Evolutionary conservation across 2,888 invertebrate species (phyloP).

Genomic region (Lypha dubia): DNA sequence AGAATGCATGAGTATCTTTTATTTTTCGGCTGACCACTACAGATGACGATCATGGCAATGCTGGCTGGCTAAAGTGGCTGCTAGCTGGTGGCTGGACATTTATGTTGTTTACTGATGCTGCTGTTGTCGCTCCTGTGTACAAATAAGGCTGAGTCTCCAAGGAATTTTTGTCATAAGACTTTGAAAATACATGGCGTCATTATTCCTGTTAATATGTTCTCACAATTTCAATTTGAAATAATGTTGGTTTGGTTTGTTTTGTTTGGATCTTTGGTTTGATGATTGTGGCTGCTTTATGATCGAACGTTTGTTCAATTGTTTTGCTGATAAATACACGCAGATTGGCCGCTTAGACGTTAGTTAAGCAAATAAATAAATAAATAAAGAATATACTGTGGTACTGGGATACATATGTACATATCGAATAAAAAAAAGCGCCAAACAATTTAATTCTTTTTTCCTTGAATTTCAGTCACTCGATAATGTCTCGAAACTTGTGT

Average conservation of each 20-base stretch:
- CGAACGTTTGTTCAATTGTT: slow-evolving; percentile 29
- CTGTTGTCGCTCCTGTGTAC: slow-evolving; percentile 70
- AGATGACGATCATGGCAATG: background rate
- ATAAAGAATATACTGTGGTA: slow-evolving; percentile 4
- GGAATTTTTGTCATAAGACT: slow-evolving; percentile 72
- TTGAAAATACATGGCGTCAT: slow-evolving; percentile 71
- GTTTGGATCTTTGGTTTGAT: too few relatives aligned
- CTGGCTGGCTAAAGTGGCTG: too few relatives aligned
- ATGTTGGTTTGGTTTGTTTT: too few relatives aligned
- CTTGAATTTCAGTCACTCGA: background rate
- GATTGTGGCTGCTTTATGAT: slow-evolving; percentile 8
- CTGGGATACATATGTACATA: background rate
- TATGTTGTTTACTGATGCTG: slow-evolving; percentile 50
- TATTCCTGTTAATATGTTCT: slow-evolving; percentile 73
- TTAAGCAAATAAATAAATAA: slow-evolving; percentile 22
- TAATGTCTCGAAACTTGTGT: slow-evolving; percentile 39
- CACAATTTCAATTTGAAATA: slow-evolving; percentile 70
- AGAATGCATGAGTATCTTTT: slow-evolving; percentile 23
- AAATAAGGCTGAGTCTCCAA: slow-evolving; percentile 72
- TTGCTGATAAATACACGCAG: slow-evolving; percentile 34
- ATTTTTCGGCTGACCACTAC: slow-evolving; percentile 23
- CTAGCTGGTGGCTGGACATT: slow-evolving; percentile 7
- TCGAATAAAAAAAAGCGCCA: slow-evolving; percentile 25
- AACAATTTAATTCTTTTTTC: slow-evolving; percentile 58
- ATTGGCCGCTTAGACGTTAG: slow-evolving; percentile 20